Base-by-base conservation (phyloP, 2,888 invertebrate species). In the Tridacna crocea region DNA sequence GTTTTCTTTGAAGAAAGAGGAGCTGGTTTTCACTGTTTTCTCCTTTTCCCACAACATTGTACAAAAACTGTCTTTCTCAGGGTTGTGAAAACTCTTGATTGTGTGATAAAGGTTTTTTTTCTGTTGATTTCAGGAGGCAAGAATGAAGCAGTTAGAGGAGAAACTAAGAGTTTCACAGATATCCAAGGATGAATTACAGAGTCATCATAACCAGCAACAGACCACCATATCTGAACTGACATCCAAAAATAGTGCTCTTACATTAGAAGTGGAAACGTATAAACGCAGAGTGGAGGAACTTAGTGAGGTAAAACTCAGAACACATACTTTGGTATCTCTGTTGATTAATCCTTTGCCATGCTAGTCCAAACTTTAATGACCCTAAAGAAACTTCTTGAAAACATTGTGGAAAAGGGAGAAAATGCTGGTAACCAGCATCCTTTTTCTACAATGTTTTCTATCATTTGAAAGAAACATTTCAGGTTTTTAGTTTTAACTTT, bases 101-200 rank as follows among this genome's bases (percentile, higher is more conserved):
- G n/a, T n/a, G n/a, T n/a, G n/a, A n/a, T n/a, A n/a, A n/a, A n/a
- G n/a, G n/a, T 36, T 36, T 8, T 36, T 36, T 36, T 2, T 36
- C 36, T 70, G 47, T 72, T 6, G 15, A 10, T 72, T 74, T 0
- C 85, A 94, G 94, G 93, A 92, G 48, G 90, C 91, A 70, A 84
- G 93, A 22, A 88, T 91, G 72, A 91, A 91, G 55, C 92, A 93
- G 79, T 75, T 94, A 79, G 94, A 94, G 76, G 94, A 94, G 84
- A 93, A 93, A 80, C 77, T 93, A 22, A 88, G 92, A 47, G 87
- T 92, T 73, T 76, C 92, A 66, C 91, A 91, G 82, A 87, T 86
- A 19, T 87, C 91, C 15, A 93, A 93, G 79, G 94, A 94, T 79
- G 94, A 94, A 68, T 77, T 93, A 27, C 90, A 93, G 83, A 86